Evolutionary conservation across 2,888 invertebrate genomes (phyloP), one percentile per base, ranked within the genome.

Genomic region (Drosophila longiperda): DNA sequence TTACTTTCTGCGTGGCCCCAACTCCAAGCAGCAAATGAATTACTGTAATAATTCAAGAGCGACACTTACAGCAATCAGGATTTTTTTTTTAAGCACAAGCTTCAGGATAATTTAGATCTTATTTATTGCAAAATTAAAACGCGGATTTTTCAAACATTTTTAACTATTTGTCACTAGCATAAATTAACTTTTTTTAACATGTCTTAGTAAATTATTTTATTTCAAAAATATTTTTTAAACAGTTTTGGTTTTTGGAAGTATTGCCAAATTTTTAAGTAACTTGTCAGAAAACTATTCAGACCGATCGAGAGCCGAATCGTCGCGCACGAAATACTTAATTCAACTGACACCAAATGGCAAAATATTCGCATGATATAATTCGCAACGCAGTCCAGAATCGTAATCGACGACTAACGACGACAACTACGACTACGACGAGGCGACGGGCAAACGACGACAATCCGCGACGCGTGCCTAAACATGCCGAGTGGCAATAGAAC

Each of bases 271-370:
- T 23, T 36, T 1, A 36, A 12, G 36, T 3, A 49, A 32, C 2
- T 34, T 40, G 23, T 3, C 17, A 20, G 32, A 23, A n/a, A 17
- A 34, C 1, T 48, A 26, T 12, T 20, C 61, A 36, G 36, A 29
- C 36, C 36, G 55, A 55, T 55, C 38, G 40, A 11, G 26, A 64
- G 52, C 40, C 82, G 78, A 80, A 73, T 78, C 73, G 80, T 66
- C 73, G 50, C 69, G 75, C 70, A 73, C 83, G 81, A 68, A 77
- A 57, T 66, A 66, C 90, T 65, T 80, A 87, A 68, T 70, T 65
- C 75, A 87, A 87, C 86, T 87, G 88, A 80, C 60, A 60, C 63
- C 55, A 66, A 60, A 45, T 36, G 67, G 45, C 61, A 67, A 70
- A 69, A 59, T 58, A 55, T 76, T 60, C 67, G 68, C 66, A 73